These are phyloP conservation scores for Lycodopsis pacificus DNA, from an alignment of 2,797 vertebrate genomes.

Conservation along the genomic window DNA sequence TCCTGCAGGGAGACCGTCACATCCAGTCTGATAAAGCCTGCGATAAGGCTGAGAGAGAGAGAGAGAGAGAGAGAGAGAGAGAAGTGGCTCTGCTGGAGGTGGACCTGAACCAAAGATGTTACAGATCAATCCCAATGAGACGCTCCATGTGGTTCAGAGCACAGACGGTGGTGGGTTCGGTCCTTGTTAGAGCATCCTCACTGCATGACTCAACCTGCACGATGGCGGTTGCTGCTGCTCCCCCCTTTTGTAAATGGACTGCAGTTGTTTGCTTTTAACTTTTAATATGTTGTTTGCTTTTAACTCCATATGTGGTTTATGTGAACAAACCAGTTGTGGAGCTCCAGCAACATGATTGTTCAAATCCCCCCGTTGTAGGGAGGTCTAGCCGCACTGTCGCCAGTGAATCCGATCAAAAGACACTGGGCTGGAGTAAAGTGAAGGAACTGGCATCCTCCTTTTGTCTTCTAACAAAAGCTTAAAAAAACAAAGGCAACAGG, in stretches of 20 bases:
- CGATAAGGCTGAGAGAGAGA: constrained; percentile 34
- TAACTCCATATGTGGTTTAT: background rate
- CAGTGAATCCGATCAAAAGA: constrained; percentile 24
- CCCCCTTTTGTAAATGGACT: constrained; percentile 3
- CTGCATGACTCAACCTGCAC: constrained; percentile 2
- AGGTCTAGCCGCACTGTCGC: constrained; percentile 12
- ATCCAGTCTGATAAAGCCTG: constrained; percentile 39
- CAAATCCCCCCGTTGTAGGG: background rate
- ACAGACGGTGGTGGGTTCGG: constrained; percentile 1
- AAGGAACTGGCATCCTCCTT: background rate
- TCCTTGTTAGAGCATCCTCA: background rate
- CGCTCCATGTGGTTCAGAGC: background rate
- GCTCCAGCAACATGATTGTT: constrained; percentile 2
- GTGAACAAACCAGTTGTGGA: constrained; percentile 7
- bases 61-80: constrained; percentile 18
- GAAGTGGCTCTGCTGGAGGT: constrained; percentile 39
- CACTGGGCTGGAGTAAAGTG: constrained; percentile 18
- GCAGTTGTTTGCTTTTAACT: background rate
- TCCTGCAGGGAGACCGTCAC: constrained; percentile 51
- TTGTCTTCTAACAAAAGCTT: constrained; percentile 10
- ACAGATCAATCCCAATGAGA: constrained; percentile 17
- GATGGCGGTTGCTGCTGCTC: background rate
- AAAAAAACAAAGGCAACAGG: constrained; percentile 4
- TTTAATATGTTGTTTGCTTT: background rate
- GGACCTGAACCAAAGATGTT: constrained; percentile 21